Conservation (phyloP, 2,113 vertebrate species). For the Gavialis gangeticus region DNA sequence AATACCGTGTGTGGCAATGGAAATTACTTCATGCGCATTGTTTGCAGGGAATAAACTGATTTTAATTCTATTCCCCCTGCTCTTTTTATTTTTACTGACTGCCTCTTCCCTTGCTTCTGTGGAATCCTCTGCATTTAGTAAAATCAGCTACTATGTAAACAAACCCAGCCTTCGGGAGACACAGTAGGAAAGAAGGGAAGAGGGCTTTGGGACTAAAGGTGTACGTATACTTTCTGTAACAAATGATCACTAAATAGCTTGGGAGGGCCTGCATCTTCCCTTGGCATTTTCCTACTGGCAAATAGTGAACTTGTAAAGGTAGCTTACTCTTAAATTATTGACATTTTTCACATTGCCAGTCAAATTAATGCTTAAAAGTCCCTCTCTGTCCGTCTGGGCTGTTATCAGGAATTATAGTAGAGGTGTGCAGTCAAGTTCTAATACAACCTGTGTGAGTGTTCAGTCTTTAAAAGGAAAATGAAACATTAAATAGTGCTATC, state of each 20-base stretch:
- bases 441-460: not conserved
- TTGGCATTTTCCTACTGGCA: not conserved
- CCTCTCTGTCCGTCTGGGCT: accelerated
- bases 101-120: not conserved
- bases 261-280: not conserved
- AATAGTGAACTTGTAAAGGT: not conserved
- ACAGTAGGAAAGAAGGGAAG: not conserved
- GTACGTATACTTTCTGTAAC: not conserved
- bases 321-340: not conserved
- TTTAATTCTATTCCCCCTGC: not conserved
- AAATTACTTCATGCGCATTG: not conserved
- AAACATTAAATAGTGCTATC: not conserved
- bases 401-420: not conserved
- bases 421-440: not conserved
- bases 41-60: not conserved
- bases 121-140: not conserved
- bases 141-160: not conserved
- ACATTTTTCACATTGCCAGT: not conserved
- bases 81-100: not conserved
- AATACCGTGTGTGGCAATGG: not conserved
- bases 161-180: not conserved
- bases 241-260: not conserved
- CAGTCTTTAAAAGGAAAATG: not conserved
- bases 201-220: not conserved
- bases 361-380: not conserved